Conservation (phyloP, 2,113 vertebrate species). For the Brienomyrus brachyistius region DNA sequence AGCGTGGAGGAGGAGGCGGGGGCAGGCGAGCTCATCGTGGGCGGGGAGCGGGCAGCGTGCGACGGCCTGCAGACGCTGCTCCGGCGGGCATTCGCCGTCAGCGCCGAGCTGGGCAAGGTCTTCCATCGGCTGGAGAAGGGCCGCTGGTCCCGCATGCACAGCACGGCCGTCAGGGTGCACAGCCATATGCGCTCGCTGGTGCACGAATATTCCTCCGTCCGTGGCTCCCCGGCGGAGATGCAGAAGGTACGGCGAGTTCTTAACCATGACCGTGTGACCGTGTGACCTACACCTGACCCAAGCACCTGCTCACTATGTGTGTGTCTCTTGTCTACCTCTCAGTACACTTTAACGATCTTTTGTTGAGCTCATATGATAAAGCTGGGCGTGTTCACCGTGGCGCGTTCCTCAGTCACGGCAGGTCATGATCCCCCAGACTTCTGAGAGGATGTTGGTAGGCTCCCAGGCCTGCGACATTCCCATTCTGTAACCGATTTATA, state of each 20-base stretch:
- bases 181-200: constrained; percentile 87
- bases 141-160: constrained; percentile 84
- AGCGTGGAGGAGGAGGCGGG: constrained; percentile 77
- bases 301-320: neutral
- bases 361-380: neutral
- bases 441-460: neutral
- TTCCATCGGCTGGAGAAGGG: constrained; percentile 86
- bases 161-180: constrained; percentile 78
- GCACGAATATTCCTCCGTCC: constrained; percentile 68
- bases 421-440: neutral
- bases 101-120: constrained; percentile 85
- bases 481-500: neutral
- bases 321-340: neutral
- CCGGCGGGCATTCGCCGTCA: constrained; percentile 85
- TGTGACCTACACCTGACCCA: neutral
- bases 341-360: neutral
- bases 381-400: neutral
- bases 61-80: constrained; percentile 82
- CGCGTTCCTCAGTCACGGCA: neutral
- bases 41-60: constrained; percentile 56
- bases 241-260: constrained; percentile 64
- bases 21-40: constrained; percentile 74
- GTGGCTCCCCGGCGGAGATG: constrained; percentile 69
- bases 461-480: neutral
- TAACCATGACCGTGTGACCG: neutral